Evolutionary conservation across 1,140 invertebrate species (phyloP), one percentile per base, ranked within the genome.

Genomic region (Drosophila erecta): DNA sequence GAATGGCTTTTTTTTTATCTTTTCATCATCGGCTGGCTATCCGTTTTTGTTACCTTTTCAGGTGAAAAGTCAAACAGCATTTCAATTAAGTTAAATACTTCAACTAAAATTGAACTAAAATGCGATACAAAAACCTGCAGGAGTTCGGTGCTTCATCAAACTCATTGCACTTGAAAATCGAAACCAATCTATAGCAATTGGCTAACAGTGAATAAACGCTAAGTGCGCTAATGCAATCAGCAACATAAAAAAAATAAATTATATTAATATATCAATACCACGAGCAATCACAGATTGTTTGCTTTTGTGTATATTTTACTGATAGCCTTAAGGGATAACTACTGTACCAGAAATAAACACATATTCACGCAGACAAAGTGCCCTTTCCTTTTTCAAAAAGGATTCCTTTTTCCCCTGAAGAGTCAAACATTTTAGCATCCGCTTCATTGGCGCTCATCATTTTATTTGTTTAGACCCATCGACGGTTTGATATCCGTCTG

Each of bases 371-470:
- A 20, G 27, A 43, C 24, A 49, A 30, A 49, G 15, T 37, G 12
- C 7, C 22, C 17, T 17, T 27, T 17, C 54, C 12, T 22, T 12
- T 12, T 41, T 20, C 14, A 8, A 27, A n/a, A 24, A 20, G 20
- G 22, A 24, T 35, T 49, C 4, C 12, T 17, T 46, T 37, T 41
- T 24, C 17, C n/a, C 53, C 11, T 24, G 35, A 41, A 75, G 76
- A 74, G 44, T 76, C 59, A 71, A 76, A 81, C 61, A 76, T 81
- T 86, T 76, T 44, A 51, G 57, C 70, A 57, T 66, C 60, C 84
- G 84, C 79, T 89, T 84, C 79, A 87, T 89, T 89, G 85, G 22
- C 76, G 76, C 79, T 83, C 84, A 89, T 89, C 79, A 90, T 80
- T 74, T 84, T 89, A 70, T 89, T 89, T 89, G 84, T 89, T 89